Evolutionary conservation across 1,140 invertebrate species (phyloP).

Genomic region (Hyphantria cunea): DNA sequence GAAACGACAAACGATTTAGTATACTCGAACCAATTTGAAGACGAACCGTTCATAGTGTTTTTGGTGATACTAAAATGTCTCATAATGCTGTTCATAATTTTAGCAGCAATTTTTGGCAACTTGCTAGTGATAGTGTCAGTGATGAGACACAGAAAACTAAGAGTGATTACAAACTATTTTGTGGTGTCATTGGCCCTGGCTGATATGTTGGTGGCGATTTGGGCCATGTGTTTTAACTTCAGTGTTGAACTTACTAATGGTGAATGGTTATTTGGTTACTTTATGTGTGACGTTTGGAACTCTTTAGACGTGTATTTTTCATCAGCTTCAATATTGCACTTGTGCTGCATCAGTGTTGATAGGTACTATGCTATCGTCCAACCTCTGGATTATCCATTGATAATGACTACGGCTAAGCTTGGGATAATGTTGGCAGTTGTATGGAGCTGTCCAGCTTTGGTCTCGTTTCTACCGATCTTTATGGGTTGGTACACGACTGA

Average conservation of each 20-base stretch:
- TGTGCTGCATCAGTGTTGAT: slow-evolving; percentile 95
- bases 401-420: slow-evolving; percentile 91
- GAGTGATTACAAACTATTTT: slow-evolving; percentile 97
- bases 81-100: slow-evolving; percentile 92
- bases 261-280: slow-evolving; percentile 93
- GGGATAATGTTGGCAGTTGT: slow-evolving; percentile 91
- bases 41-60: slow-evolving; percentile 64
- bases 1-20: slow-evolving; percentile 66
- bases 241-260: slow-evolving; percentile 91
- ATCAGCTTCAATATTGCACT: slow-evolving; percentile 94
- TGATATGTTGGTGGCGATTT: slow-evolving; percentile 95
- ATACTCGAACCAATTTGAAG: slow-evolving; percentile 65
- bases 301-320: slow-evolving; percentile 97
- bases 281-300: slow-evolving; percentile 98
- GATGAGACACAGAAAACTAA: slow-evolving; percentile 91
- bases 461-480: slow-evolving; percentile 97
- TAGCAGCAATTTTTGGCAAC: slow-evolving; percentile 93
- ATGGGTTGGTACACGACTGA: slow-evolving; percentile 95
- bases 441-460: slow-evolving; percentile 95
- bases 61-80: slow-evolving; percentile 86
- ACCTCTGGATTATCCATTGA: slow-evolving; percentile 93
- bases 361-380: slow-evolving; percentile 95
- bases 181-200: slow-evolving; percentile 95
- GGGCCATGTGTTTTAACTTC: slow-evolving; percentile 97
- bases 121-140: slow-evolving; percentile 94